These are phyloP conservation scores for Carollia perspicillata DNA, from an alignment of 2,113 vertebrate species.

Conservation along the genomic window DNA sequence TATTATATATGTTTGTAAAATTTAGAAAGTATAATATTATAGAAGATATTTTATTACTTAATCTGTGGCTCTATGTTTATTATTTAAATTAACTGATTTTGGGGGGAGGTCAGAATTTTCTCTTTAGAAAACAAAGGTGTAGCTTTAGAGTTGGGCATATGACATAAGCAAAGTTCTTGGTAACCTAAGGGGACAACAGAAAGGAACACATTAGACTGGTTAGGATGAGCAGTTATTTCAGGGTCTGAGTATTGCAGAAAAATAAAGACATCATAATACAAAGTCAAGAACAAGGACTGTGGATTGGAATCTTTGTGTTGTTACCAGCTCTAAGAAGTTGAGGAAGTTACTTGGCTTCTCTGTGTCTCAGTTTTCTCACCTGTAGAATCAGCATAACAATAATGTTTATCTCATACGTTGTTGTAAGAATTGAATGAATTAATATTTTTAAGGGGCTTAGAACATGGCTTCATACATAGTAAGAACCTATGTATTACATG, in stretches of 20 bases:
- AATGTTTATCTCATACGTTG: not conserved
- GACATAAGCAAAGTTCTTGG: not conserved
- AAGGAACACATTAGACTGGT: not conserved
- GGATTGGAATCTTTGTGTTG: not conserved
- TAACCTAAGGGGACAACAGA: not conserved
- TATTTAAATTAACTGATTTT: constrained; percentile 18
- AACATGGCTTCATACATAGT: not conserved
- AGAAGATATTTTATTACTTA: not conserved
- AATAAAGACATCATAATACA: not conserved
- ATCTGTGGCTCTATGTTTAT: not conserved
- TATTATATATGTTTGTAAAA: not conserved
- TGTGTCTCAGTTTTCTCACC: constrained; percentile 14
- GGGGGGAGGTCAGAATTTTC: not conserved
- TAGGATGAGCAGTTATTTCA: not conserved
- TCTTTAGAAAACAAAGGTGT: not conserved
- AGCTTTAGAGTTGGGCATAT: constrained; percentile 22
- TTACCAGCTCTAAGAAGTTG: not conserved
- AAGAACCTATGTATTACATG: not conserved
- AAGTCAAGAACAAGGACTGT: not conserved
- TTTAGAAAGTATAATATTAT: not conserved
- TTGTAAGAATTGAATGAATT: not conserved
- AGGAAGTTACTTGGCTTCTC: not conserved
- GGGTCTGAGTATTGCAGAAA: not conserved
- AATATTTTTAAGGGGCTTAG: constrained; percentile 6
- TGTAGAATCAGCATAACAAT: not conserved